These are phyloP conservation scores for Eulemur macaco DNA, from an alignment of 2,113 vertebrate species.

Conservation along the genomic window DNA sequence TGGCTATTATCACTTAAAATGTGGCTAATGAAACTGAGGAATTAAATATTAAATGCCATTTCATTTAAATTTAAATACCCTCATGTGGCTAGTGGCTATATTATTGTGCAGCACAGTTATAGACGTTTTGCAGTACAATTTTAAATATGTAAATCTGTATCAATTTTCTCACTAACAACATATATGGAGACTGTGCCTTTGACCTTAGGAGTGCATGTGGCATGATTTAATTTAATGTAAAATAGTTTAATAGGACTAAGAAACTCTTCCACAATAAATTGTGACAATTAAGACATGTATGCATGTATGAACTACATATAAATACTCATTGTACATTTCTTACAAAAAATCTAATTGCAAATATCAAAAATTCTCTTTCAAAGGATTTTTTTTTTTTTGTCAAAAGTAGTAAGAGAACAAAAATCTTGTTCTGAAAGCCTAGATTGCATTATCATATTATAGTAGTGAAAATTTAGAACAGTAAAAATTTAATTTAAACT, in stretches of 20 bases:
- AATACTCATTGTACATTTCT: not conserved
- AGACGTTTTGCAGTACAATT: not conserved
- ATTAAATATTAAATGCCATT: not conserved
- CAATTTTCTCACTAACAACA: not conserved
- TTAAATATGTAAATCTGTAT: not conserved
- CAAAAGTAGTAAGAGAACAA: not conserved
- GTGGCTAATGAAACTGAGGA: not conserved
- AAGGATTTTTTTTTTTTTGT: not conserved
- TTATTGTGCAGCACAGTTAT: not conserved
- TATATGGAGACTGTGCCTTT: not conserved
- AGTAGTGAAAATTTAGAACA: not conserved
- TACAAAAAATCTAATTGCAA: not conserved
- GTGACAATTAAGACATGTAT: not conserved
- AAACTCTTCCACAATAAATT: not conserved
- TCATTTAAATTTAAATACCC: constrained; percentile 27
- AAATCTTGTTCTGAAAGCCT: not conserved
- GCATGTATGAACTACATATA: not conserved
- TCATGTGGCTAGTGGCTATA: not conserved
- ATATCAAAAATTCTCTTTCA: not conserved
- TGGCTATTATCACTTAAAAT: not conserved
- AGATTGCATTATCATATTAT: not conserved
- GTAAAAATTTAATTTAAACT: not conserved
- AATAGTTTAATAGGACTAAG: not conserved
- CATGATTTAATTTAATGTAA: not conserved
- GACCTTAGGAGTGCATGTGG: not conserved